Conservation (phyloP, 2,797 vertebrate species). For the Tenualosa ilisha region DNA sequence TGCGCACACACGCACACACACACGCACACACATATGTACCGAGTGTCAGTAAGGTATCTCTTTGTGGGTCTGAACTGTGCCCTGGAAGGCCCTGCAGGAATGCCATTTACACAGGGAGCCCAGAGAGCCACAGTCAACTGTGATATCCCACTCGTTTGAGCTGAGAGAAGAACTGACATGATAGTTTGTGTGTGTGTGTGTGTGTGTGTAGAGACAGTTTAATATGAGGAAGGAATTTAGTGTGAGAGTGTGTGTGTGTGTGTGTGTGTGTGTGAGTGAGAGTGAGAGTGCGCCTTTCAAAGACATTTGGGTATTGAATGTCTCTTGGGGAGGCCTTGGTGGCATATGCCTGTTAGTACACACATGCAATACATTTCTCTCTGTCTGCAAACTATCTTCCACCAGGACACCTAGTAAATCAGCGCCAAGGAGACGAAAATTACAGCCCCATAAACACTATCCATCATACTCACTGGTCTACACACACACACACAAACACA, state of each 20-base stretch:
- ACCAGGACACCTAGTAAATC: conserved; percentile 8
- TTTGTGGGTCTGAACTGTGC: background rate
- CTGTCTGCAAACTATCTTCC: background rate
- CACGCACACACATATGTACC: background rate
- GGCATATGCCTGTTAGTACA: background rate
- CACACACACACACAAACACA: background rate
- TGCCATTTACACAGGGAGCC: background rate
- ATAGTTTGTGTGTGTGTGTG: background rate
- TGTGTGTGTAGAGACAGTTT: too few relatives aligned
- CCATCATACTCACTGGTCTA: background rate
- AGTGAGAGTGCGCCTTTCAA: background rate
- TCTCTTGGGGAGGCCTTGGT: background rate
- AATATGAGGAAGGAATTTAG: too few relatives aligned
- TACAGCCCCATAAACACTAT: conserved; percentile 20
- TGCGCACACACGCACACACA: background rate
- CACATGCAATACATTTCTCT: background rate
- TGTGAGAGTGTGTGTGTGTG: background rate
- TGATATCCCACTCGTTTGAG: background rate
- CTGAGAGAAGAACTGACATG: background rate
- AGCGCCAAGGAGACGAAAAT: conserved; percentile 7
- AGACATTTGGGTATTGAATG: background rate
- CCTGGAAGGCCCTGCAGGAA: too few relatives aligned
- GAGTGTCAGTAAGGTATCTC: background rate
- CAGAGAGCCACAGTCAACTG: background rate
- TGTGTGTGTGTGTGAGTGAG: background rate